A percentile compares a stretch with the other conserved stretches of the same genome.
Evolutionary conservation across 2,797 vertebrate species (phyloP).

Genomic region (Chrysolophus pictus): DNA sequence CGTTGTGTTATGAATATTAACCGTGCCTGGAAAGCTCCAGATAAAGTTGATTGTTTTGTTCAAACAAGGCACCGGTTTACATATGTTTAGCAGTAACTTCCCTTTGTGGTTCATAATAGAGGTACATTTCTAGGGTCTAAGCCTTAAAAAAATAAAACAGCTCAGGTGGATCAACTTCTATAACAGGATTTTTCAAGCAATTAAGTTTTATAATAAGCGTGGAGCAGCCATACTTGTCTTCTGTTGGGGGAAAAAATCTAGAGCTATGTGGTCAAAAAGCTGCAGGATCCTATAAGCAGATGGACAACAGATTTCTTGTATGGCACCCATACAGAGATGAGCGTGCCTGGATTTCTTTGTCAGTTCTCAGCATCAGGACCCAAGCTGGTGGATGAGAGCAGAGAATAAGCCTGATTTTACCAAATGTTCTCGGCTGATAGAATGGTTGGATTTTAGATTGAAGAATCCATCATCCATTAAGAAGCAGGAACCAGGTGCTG

Average conservation of each 20-base stretch:
- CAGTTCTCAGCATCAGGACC: neutral
- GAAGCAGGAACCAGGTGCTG: neutral
- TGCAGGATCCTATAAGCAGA: neutral
- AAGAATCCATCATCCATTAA: neutral
- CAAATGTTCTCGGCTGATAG: neutral
- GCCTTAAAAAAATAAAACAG: neutral
- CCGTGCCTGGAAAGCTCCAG: neutral
- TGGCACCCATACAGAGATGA: neutral
- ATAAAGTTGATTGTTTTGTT: neutral
- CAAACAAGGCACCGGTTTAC: neutral
- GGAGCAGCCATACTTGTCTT: neutral
- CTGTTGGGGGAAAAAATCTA: neutral
- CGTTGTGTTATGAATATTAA: neutral
- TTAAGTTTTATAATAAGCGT: neutral
- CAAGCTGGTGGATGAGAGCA: neutral
- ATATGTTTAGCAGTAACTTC: neutral
- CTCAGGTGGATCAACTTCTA: neutral
- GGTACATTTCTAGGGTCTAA: neutral
- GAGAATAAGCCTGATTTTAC: neutral
- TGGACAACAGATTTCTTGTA: neutral
- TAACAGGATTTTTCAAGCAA: constrained; percentile 4
- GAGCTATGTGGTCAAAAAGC: neutral
- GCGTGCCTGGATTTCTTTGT: constrained; percentile 9
- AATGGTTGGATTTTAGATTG: neutral
- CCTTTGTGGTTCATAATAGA: neutral